Evolutionary conservation across 2,888 invertebrate genomes (phyloP), one percentile per base, ranked within the genome.

Genomic region (Dioctria rufipes): DNA sequence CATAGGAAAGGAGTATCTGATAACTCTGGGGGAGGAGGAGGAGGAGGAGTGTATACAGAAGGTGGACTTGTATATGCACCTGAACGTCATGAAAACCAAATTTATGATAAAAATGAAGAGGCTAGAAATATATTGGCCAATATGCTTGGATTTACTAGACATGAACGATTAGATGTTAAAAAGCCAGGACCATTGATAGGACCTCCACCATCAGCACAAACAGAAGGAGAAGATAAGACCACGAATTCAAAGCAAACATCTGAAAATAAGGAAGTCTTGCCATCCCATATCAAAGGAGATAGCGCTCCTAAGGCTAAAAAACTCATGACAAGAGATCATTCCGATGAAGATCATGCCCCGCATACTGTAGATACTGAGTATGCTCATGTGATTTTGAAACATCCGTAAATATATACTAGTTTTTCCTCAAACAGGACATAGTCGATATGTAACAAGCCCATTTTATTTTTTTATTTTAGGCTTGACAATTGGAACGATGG

Each of bases 111-210:
- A 88, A 83, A 85, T 4, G 85, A 86, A 86, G 91, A 85, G 77
- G 90, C 93, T 83, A 91, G 91, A 86, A 91, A 92, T 86, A 90
- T 92, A 84, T 88, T 93, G 87, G 90, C 90, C 51, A 91, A 92
- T 87, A 93, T 93, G 90, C 91, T 93, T 89, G 96, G 95, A 83
- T 97, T 97, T 90, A 94, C 95, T 85, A 92, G 97, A 86, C 94
- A 94, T 85, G 97, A 97, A 91, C 92, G 97, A 86, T 92, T 96
- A 84, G 97, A 97, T 90, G 97, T 97, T 75, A 97, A 97, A 90
- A 97, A 97, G 90, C 97, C 97, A n/a, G 97, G 97, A 81, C 97
- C 97, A 73, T 93, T 92, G 81, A 93, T 88, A 61, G 88, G 88
- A 25, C 88, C 88, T n/a, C 89, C 87, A 13, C 83, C 84, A 8